A percentile compares a stretch with the other conserved stretches of the same genome.
phyloP scores from a whole-genome alignment of 2,797 vertebrate genomes.

The Arnoldichthys spilopterus region DNA sequence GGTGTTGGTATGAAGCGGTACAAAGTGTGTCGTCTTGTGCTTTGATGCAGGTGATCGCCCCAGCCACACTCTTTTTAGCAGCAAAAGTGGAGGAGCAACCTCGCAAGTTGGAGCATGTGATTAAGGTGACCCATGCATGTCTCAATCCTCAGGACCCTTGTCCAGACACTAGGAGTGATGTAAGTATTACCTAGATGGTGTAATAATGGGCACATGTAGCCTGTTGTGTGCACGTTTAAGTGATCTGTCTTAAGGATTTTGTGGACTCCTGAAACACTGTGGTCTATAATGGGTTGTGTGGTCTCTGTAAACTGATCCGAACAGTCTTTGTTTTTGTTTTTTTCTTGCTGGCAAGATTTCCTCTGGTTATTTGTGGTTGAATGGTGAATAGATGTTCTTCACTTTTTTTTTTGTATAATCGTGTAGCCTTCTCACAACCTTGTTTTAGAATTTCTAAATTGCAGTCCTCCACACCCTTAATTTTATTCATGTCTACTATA shows the following conservation, averaged over 20 bases:
- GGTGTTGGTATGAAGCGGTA: not conserved
- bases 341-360: too few relatives aligned
- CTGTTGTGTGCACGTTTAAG: not conserved
- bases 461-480: not conserved
- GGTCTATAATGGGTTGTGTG: not conserved
- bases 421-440: not conserved
- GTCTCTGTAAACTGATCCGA: not conserved
- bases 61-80: constrained; percentile 97
- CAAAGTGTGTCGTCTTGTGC: not conserved
- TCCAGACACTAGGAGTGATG: constrained; percentile 94
- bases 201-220: not conserved
- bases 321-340: too few relatives aligned
- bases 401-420: not conserved
- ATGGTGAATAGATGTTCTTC: not conserved
- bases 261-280: not conserved
- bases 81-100: constrained; percentile 99
- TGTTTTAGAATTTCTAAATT: constrained; percentile 11
- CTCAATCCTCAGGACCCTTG: constrained; percentile 92
- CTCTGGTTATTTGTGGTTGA: not conserved
- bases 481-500: not conserved
- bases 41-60: constrained; percentile 87
- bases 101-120: constrained; percentile 98
- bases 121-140: constrained; percentile 98
- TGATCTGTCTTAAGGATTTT: not conserved
- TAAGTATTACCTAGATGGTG: constrained; percentile 70